Evolutionary conservation across 2,113 vertebrate species (phyloP), one percentile per base, ranked within the genome.

Genomic region (Pachypanchax playfairii): DNA sequence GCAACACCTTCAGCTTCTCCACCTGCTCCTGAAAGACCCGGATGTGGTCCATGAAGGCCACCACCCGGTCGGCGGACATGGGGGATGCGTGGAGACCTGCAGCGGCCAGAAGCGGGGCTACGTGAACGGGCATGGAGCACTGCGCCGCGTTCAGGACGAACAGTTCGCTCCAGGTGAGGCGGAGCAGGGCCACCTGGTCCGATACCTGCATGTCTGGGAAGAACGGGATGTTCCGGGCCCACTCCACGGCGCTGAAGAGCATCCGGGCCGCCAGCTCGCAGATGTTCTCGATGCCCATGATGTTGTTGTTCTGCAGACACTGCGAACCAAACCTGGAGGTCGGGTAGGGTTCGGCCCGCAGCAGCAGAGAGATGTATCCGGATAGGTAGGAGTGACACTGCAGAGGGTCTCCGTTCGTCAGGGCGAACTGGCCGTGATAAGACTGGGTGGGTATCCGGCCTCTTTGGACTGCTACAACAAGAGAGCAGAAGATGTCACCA

Each of bases 1-100:
- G 96, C 91, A 98, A 91, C 33, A 94, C 94, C 90, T 98, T 98
- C 66, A 98, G 94, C 91, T 97, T 98, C 89, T 98, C 96, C 90
- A 98, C 96, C 90, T 98, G 96, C 87, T 98, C 96, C 89, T 98
- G 96, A 92, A 98, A 98, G 91, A 98, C 95, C 87, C 96, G 92
- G 91, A 98, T 98, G 94, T 98, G 96, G 92, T 98, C 96, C 96
- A 98, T 98, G 93, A 98, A 98, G 88, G 95, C 95, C 87, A 98
- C 95, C 82, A 98, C 96, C 80, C 96, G 90, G 90, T 98, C 96
- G 57, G 96, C 95, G 18, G 95, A 95, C 96, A 98, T 98, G 62
- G 96, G 96, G 12, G 96, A 97, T 47, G 96, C 96, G 80, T 98
- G 96, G 5, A 98, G 94, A 65, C 96, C 96, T 0, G 96, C 96